Conservation (phyloP, 2,113 vertebrate genomes). For the Podarcis muralis region DNA sequence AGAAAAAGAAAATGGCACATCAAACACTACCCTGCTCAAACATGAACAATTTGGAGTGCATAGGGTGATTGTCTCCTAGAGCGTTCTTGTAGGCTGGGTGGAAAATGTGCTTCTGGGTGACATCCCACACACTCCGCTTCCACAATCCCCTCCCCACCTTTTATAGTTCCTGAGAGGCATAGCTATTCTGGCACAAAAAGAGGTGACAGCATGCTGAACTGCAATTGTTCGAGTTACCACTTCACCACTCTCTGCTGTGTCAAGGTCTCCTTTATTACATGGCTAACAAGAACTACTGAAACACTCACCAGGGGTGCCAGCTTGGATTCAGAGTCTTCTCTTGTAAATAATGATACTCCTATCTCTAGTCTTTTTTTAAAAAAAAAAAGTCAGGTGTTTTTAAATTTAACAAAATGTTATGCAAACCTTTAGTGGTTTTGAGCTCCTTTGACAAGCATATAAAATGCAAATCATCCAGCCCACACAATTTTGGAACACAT, state of each 20-base stretch:
- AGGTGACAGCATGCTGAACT: background rate
- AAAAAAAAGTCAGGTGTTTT: slow-evolving; percentile 60
- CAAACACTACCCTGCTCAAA: background rate
- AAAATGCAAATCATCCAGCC: slow-evolving; percentile 68
- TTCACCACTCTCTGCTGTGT: background rate
- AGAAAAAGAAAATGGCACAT: background rate
- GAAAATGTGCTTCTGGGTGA: background rate
- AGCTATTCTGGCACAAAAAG: background rate
- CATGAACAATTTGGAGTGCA: background rate
- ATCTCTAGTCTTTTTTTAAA: slow-evolving; percentile 46
- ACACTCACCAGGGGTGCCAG: slow-evolving; percentile 39
- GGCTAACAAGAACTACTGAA: slow-evolving; percentile 52
- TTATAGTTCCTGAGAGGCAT: background rate
- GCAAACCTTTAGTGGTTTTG: slow-evolving; percentile 60
- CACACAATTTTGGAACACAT: slow-evolving; percentile 69
- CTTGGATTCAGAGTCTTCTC: slow-evolving; percentile 44
- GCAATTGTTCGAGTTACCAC: background rate
- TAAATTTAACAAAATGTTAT: slow-evolving; percentile 68
- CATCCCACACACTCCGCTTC: background rate
- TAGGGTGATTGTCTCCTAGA: background rate
- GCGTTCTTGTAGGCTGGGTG: background rate
- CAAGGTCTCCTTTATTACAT: slow-evolving; percentile 28
- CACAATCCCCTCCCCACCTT: background rate
- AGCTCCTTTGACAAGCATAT: slow-evolving; percentile 63
- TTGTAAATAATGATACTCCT: slow-evolving; percentile 54